Percentiles rank a stretch among this genome's conserved stretches.
phyloP scores from a whole-genome alignment of 2,113 vertebrate species.

The Saimiri boliviensis region DNA sequence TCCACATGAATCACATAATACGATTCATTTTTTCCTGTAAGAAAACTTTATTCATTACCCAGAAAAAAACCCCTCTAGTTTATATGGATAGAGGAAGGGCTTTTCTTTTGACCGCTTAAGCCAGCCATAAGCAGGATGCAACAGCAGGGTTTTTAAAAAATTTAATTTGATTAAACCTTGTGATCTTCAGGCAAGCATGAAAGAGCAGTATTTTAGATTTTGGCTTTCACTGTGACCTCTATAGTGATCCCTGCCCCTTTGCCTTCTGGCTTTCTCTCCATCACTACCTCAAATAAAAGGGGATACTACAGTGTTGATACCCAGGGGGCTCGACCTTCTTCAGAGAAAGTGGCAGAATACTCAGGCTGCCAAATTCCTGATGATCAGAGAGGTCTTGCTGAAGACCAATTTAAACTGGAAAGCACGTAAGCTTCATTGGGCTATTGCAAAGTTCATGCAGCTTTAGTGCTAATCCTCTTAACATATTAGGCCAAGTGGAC shows the following conservation, averaged over 20 bases:
- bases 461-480: constrained; percentile 86
- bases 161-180: constrained; percentile 21
- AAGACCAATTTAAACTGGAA: constrained; percentile 80
- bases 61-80: not conserved
- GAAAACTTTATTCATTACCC: not conserved
- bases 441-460: constrained; percentile 85
- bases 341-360: constrained; percentile 47
- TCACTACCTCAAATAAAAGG: constrained; percentile 57
- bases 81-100: not conserved
- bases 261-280: constrained; percentile 10
- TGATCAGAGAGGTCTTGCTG: constrained; percentile 71
- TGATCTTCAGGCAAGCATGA: constrained; percentile 4
- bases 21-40: not conserved
- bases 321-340: constrained; percentile 52
- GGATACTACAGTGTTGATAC: not conserved
- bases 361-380: constrained; percentile 74
- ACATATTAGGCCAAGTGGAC: constrained; percentile 81
- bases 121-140: not conserved
- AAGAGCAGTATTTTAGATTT: constrained; percentile 13
- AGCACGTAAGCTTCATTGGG: constrained; percentile 78
- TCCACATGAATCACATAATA: not conserved
- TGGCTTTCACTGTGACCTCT: not conserved
- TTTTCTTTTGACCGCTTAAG: constrained; percentile 4
- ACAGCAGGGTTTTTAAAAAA: not conserved
- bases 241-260: not conserved